These are phyloP conservation scores for Limnodromus scolopaceus DNA, from an alignment of 2,797 vertebrate genomes.

Conservation along the genomic window DNA sequence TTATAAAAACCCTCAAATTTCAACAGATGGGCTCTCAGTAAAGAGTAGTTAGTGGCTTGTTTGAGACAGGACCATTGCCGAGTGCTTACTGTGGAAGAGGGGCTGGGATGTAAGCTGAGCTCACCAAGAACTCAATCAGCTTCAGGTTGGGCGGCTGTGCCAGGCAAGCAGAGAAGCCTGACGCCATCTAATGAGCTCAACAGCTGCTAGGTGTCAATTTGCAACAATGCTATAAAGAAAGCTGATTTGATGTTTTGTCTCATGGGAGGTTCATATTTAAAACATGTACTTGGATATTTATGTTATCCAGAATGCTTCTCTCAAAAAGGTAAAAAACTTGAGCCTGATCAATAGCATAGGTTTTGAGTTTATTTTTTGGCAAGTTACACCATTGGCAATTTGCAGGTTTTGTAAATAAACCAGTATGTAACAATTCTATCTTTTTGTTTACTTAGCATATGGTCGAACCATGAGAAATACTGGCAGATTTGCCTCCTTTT, in stretches of 20 bases:
- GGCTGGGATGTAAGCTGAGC: neutral
- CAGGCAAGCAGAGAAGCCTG: neutral
- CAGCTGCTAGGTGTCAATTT: conserved; percentile 49
- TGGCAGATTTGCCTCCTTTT: neutral
- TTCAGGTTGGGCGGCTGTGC: neutral
- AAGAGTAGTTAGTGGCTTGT: neutral
- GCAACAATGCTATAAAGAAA: neutral
- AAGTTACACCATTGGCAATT: neutral
- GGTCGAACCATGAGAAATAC: neutral
- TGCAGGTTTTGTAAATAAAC: neutral
- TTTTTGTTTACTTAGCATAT: neutral
- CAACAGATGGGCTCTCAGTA: neutral
- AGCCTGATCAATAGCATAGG: neutral
- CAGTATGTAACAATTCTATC: neutral
- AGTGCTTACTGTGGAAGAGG: neutral
- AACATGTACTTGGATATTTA: conserved; percentile 22
- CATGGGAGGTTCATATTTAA: conserved; percentile 10
- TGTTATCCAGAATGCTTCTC: neutral
- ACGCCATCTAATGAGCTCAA: conserved; percentile 28
- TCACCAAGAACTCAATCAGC: neutral
- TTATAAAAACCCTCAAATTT: neutral
- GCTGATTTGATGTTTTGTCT: conserved; percentile 12
- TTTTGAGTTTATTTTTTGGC: neutral
- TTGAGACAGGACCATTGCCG: neutral
- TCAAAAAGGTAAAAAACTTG: neutral